Conservation (phyloP, 2,797 vertebrate species). For the Pangasius djambal region DNA sequence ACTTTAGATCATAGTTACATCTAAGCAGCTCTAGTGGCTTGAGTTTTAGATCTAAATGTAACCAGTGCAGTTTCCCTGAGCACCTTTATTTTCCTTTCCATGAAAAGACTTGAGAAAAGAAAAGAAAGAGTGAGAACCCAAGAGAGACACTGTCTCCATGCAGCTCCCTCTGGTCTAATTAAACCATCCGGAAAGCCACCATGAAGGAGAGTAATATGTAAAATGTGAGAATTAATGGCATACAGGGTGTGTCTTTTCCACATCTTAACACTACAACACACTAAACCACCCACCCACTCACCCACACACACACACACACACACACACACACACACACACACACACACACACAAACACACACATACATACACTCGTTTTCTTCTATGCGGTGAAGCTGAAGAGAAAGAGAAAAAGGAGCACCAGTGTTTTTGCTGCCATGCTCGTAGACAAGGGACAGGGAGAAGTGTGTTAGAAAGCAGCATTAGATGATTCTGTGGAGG, state of each 20-base stretch:
- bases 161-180: conserved; percentile 72
- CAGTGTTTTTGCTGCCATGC: conserved; percentile 39
- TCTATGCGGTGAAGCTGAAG: conserved; percentile 41
- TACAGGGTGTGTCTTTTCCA: conserved; percentile 66
- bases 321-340: conserved; percentile 26
- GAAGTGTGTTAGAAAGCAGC: conserved; percentile 48
- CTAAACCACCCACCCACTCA: conserved; percentile 49
- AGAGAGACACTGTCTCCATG: conserved; percentile 58
- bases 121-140: conserved; percentile 56
- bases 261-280: conserved; percentile 59
- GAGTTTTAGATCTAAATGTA: conserved; percentile 30
- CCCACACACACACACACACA: conserved; percentile 25
- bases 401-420: conserved; percentile 25
- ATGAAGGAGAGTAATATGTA: conserved; percentile 64
- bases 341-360: not conserved
- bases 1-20: not conserved
- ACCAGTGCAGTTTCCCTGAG: not conserved
- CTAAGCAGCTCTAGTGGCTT: not conserved
- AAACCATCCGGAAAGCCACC: conserved; percentile 65
- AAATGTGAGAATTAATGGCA: conserved; percentile 65
- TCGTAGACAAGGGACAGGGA: conserved; percentile 21
- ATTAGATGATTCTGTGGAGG: conserved; percentile 52
- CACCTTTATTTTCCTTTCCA: conserved; percentile 35
- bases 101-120: conserved; percentile 59
- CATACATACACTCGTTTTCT: not conserved